phyloP scores from a whole-genome alignment of 2,113 vertebrate genomes.

The Ameiurus melas region DNA sequence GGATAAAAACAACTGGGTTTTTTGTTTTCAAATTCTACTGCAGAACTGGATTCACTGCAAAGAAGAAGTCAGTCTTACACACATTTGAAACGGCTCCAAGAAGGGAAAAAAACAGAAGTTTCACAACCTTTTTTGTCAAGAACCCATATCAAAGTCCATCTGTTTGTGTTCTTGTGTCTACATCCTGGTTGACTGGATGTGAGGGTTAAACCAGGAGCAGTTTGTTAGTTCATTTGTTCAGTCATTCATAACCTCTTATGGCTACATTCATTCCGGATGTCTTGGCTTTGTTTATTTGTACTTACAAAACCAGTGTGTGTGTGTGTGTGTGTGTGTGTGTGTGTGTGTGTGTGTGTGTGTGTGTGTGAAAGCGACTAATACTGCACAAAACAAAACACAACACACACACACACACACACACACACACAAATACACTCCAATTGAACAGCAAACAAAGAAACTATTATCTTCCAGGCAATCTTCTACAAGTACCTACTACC shows the following conservation, averaged over 20 bases:
- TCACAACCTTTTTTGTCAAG: neutral
- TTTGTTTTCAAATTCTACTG: neutral
- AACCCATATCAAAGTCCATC: neutral
- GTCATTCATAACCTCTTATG: neutral
- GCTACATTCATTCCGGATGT: neutral
- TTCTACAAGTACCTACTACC: neutral
- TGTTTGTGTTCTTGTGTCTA: neutral
- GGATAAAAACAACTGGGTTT: too few relatives aligned
- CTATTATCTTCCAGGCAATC: neutral
- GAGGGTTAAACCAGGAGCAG: neutral
- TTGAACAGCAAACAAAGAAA: slow-evolving; percentile 14
- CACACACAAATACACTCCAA: neutral
- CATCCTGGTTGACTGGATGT: neutral
- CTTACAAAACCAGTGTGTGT: neutral
- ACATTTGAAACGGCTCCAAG: neutral
- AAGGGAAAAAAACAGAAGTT: neutral
- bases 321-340: neutral
- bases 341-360: neutral
- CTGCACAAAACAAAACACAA: neutral
- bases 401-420: neutral
- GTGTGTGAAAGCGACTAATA: neutral
- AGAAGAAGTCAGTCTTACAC: neutral
- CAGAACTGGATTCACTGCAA: neutral
- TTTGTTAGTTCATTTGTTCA: neutral
- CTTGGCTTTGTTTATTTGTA: neutral